phyloP scores from a whole-genome alignment of 2,888 invertebrate genomes.

The Galeopsomyia nigrocyanea region DNA sequence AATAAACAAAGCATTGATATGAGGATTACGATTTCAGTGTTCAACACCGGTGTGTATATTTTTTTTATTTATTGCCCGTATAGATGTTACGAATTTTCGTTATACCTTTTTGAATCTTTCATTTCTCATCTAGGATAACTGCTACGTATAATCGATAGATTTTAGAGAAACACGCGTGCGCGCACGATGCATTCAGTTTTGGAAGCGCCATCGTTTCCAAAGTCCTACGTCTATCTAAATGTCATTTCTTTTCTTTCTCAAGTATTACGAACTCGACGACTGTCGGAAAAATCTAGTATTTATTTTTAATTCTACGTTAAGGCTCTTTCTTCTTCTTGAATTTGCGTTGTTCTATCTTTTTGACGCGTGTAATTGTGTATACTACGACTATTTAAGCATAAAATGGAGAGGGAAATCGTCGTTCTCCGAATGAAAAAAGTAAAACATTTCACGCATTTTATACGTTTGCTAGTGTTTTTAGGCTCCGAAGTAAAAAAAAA shows the following conservation, averaged over 20 bases:
- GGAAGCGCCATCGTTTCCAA: conserved; percentile 8
- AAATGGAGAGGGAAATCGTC: conserved; percentile 25
- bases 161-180: conserved; percentile 10
- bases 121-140: conserved; percentile 29
- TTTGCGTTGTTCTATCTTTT: conserved; percentile 7
- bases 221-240: not conserved
- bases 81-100: conserved; percentile 34
- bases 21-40: conserved; percentile 44
- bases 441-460: conserved; percentile 32
- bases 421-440: conserved; percentile 7
- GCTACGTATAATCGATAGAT: conserved; percentile 14
- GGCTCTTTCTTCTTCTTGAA: conserved; percentile 14
- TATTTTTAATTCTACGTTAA: conserved; percentile 4
- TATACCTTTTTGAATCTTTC: conserved; percentile 23
- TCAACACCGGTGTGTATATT: conserved; percentile 56
- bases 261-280: not conserved
- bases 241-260: not conserved
- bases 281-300: conserved; percentile 14
- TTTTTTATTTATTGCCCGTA: conserved; percentile 59
- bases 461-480: conserved; percentile 41
- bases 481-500: not conserved
- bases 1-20: conserved; percentile 16
- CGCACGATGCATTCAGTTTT: not conserved
- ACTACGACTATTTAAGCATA: not conserved
- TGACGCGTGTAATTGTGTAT: conserved; percentile 20